Evolutionary conservation across 2,888 invertebrate species (phyloP).

Genomic region (Stenichneumon culpator): DNA sequence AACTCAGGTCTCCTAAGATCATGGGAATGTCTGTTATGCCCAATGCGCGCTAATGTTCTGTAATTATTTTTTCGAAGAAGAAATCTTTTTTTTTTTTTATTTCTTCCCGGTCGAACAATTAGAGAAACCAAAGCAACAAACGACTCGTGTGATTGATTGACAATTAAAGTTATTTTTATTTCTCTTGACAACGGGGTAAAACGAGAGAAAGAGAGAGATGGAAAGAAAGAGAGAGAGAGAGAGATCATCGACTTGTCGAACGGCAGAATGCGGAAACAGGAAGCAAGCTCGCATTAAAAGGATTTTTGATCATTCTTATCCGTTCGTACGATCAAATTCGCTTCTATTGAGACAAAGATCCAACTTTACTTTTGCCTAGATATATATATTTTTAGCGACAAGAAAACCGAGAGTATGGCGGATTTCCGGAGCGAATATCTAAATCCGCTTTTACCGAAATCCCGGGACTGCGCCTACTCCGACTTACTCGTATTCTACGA

Average conservation of each 20-base stretch:
- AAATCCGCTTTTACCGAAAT: conserved; percentile 12
- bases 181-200: conserved; percentile 14
- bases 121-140: conserved; percentile 47
- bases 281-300: conserved; percentile 29
- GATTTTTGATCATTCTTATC: background rate
- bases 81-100: conserved; percentile 21
- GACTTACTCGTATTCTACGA: conserved; percentile 42
- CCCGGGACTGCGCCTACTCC: conserved; percentile 20
- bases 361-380: conserved; percentile 8
- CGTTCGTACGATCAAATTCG: conserved; percentile 8
- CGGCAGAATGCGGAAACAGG: conserved; percentile 26
- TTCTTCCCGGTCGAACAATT: conserved; percentile 15
- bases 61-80: conserved; percentile 45
- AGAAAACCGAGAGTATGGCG: conserved; percentile 36
- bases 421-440: conserved; percentile 2
- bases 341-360: background rate
- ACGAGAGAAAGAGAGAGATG: conserved; percentile 53
- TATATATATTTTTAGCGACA: conserved; percentile 16
- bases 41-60: conserved; percentile 58
- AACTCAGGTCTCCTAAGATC: conserved; percentile 56
- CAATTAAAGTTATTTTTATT: conserved; percentile 11
- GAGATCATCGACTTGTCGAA: conserved; percentile 27
- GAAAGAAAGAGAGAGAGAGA: background rate
- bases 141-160: conserved; percentile 16
- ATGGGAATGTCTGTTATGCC: conserved; percentile 53